These are phyloP conservation scores for Caiman crocodilus DNA, from an alignment of 2,797 vertebrate species.

Conservation along the genomic window DNA sequence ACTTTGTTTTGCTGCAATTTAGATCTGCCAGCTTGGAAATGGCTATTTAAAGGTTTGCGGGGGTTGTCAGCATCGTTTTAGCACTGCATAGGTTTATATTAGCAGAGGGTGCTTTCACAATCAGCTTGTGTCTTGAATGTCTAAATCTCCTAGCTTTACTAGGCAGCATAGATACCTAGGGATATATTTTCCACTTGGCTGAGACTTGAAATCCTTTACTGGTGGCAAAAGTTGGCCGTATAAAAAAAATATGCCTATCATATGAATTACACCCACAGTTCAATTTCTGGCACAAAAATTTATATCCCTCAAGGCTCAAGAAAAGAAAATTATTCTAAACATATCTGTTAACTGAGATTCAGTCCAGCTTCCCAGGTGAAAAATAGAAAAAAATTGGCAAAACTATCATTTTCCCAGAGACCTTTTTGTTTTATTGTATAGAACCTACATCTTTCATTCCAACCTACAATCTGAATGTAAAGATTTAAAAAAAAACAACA, in stretches of 20 bases:
- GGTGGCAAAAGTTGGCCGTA: background rate
- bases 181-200: slow-evolving; percentile 73
- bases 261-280: slow-evolving; percentile 62
- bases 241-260: slow-evolving; percentile 63
- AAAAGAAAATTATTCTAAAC: slow-evolving; percentile 56
- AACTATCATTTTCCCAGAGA: slow-evolving; percentile 26
- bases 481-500: slow-evolving; percentile 41
- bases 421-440: slow-evolving; percentile 52
- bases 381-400: slow-evolving; percentile 32
- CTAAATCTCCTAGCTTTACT: slow-evolving; percentile 62
- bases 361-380: slow-evolving; percentile 4
- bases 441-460: slow-evolving; percentile 9
- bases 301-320: slow-evolving; percentile 50
- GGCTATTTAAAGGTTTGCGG: slow-evolving; percentile 69
- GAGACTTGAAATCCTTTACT: slow-evolving; percentile 65
- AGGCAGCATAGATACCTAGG: slow-evolving; percentile 62
- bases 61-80: slow-evolving; percentile 68
- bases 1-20: slow-evolving; percentile 63
- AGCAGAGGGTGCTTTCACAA: slow-evolving; percentile 58
- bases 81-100: slow-evolving; percentile 59
- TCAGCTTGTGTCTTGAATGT: slow-evolving; percentile 49
- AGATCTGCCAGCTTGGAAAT: slow-evolving; percentile 67
- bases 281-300: slow-evolving; percentile 60
- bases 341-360: slow-evolving; percentile 49
- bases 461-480: background rate